Base-by-base conservation (phyloP, 2,888 invertebrate species). In the Dioctria linearis region DNA sequence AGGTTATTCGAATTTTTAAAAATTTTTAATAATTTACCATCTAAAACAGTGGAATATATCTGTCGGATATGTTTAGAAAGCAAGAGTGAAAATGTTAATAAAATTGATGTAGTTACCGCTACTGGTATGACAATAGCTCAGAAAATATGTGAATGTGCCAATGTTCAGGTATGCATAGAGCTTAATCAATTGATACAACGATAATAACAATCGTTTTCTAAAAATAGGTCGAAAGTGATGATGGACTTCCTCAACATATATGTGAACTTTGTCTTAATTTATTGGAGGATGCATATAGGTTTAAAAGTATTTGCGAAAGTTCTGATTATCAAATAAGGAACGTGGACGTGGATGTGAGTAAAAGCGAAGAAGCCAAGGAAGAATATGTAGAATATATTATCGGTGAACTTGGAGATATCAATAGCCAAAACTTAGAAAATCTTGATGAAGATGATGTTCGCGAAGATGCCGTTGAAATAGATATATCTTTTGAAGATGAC, bases 201-300 rank as follows among this genome's bases (percentile, higher is more conserved):
- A 46, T 46, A 46, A 25, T 25, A 25, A 25, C 25, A 25, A 25
- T 2, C 5, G 8, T 46, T 46, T 46, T 46, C 8, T 46, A 46
- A 6, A 46, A 6, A 2, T 8, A 46, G 46, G 46, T 46, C 46
- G 8, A 8, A 6, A 46, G 2, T 57, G 81, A 83, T 9, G 83
- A 83, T 79, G 82, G 80, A 25, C 78, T 82, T 11, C 82, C 83
- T 0, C 81, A 82, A 65, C 78, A 73, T 46, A 82, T 83, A 54
- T 83, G 83, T 51, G 79, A 79, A 65, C 75, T 5, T 61, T 83
- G 83, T 43, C 71, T 81, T n/a, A 63, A 76, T 40, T 63, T 83
- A 42, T 8, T 83, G 3, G 83, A 83, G 75, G 80, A 66, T 71
- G 83, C 83, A 0, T 82, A 79, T 75, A 78, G 80, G 79, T 83